Base-by-base conservation (phyloP, 2,888 invertebrate species). In the Cecidostiba fungosa region DNA sequence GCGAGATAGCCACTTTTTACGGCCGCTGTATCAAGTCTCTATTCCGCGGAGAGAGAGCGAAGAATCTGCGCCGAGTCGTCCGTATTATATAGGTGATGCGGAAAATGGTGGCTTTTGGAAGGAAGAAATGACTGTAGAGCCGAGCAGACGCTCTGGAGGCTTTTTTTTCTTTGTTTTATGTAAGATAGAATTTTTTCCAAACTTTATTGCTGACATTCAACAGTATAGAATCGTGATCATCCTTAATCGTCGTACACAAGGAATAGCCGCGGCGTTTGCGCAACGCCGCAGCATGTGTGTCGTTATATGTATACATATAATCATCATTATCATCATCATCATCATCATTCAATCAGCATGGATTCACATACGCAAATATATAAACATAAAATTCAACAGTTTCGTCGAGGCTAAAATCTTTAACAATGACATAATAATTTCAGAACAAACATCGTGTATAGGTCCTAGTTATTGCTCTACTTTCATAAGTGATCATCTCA, bases 151-250 rank as follows among this genome's bases (percentile, higher is more conserved):
- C 50, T 19, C 50, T 16, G 16, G 50, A 19, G 19, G 3, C 1
- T 4, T 50, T 59, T 59, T 59, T 59, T 23, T 23, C 6, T n/a
- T n/a, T 23, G 36, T 23, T 72, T 39, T 73, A 14, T 26, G 50
- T 76, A 76, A 36, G 47, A 78, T 85, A 82, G 54, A 82, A 66
- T 82, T 82, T 82, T 82, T 66, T 82, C 78, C 82, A 82, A 82
- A 85, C 82, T 85, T 85, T 85, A 85, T 85, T 85, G 82, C 74
- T 82, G 82, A 82, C 82, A 78, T 72, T 85, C 82, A 82, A 85
- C 82, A 85, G 78, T 85, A n/a, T n/a, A 82, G 69, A 82, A 85
- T 85, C 47, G 36, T 16, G 69, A 82, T 85, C 39, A 54, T 47
- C 26, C 81, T 81, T 77, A 72, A 85, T 77, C 77, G 62, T 85